phyloP scores from a whole-genome alignment of 2,113 vertebrate species.

The Cephalopterus ornatus region DNA sequence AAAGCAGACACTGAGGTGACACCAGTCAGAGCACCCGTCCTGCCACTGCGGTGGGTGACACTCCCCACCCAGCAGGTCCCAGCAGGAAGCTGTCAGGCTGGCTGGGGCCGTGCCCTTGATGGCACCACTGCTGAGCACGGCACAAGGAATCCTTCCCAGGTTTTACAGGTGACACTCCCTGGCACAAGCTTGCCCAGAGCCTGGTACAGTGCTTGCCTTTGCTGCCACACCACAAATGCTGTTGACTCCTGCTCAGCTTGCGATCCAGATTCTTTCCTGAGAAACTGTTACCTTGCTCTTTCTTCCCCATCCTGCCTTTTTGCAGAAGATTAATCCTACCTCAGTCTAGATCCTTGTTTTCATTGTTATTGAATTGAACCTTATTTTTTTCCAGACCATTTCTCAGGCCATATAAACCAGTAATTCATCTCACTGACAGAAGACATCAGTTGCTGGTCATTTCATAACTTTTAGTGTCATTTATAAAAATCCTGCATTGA shows the following conservation, averaged over 20 bases:
- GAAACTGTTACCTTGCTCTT: not conserved
- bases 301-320: not conserved
- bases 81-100: not conserved
- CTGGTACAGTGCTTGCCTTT: not conserved
- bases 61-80: rapidly evolving
- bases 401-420: not conserved
- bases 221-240: not conserved
- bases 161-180: not conserved
- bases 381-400: not conserved
- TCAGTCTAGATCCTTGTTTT: not conserved
- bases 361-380: not conserved
- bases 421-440: slow-evolving; percentile 1
- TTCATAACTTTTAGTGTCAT: not conserved
- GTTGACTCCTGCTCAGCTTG: not conserved
- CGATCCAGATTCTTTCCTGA: not conserved
- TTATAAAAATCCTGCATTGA: not conserved
- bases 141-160: not conserved
- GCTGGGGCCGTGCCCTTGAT: not conserved
- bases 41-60: rapidly evolving
- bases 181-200: not conserved
- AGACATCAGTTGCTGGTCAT: not conserved
- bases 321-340: not conserved
- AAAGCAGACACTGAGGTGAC: rapidly evolving
- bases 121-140: not conserved
- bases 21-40: rapidly evolving